Conservation (phyloP, 2,113 vertebrate genomes). For the Camarhynchus parvulus region DNA sequence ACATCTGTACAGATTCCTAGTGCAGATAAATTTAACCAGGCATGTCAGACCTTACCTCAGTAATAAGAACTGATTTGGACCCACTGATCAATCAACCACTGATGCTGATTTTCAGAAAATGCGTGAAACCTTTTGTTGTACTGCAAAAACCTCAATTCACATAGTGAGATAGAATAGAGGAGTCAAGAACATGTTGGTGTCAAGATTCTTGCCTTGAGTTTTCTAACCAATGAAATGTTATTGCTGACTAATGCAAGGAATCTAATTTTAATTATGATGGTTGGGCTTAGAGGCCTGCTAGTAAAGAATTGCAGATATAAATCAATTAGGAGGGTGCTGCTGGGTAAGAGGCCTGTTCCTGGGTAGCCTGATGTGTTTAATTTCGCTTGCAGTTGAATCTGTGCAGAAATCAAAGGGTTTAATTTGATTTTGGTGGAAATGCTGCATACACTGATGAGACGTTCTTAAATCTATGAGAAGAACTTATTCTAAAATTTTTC, state of each 20-base stretch:
- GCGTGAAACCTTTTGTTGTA: neutral
- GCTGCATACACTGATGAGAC: accelerated
- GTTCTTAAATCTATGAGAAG: neutral
- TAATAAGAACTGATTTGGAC: neutral
- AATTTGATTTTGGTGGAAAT: neutral
- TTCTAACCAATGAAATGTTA: neutral
- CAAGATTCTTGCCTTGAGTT: neutral
- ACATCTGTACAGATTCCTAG: neutral
- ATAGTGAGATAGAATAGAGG: neutral
- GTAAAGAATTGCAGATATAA: neutral
- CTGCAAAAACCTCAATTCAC: neutral
- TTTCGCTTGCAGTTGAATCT: neutral
- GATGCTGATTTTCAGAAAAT: neutral
- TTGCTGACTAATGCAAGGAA: neutral
- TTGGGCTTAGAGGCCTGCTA: neutral
- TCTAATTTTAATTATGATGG: neutral
- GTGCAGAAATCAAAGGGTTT: neutral
- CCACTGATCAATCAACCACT: neutral
- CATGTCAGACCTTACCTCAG: neutral
- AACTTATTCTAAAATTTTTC: neutral
- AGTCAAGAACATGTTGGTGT: neutral
- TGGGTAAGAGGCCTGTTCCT: neutral
- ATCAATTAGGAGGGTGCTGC: neutral
- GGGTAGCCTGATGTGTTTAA: neutral
- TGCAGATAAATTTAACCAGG: neutral